Evolutionary conservation across 1,140 invertebrate genomes (phyloP).

Genomic region (Dendrolimus punctatus): DNA sequence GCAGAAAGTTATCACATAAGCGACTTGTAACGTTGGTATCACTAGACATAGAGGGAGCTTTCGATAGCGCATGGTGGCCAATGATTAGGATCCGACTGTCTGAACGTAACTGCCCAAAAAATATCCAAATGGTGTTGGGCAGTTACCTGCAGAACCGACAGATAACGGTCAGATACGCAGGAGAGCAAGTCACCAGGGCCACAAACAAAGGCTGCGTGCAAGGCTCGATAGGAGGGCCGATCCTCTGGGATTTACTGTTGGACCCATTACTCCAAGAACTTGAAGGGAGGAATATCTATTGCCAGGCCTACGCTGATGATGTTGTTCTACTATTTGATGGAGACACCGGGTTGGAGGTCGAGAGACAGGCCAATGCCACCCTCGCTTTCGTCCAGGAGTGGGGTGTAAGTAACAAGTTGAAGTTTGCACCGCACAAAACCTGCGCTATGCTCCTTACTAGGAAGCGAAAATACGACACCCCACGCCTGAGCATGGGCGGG

Average conservation of each 20-base stretch:
- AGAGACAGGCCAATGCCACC: conserved; percentile 1
- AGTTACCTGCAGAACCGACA: not conserved
- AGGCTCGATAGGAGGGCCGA: conserved; percentile 2
- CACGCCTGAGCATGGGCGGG: too few relatives aligned
- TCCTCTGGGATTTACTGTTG: conserved; percentile 6
- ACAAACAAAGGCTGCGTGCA: conserved; percentile 1
- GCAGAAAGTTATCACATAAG: too few relatives aligned
- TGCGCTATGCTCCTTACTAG: too few relatives aligned
- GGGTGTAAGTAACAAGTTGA: too few relatives aligned
- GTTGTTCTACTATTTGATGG: conserved; percentile 3
- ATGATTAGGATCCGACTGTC: too few relatives aligned
- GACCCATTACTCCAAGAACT: conserved; percentile 6
- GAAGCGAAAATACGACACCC: too few relatives aligned
- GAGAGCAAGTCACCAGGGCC: too few relatives aligned
- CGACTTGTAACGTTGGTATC: not conserved
- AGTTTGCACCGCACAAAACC: too few relatives aligned
- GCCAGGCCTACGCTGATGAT: conserved; percentile 9
- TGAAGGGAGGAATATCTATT: not conserved
- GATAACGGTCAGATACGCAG: too few relatives aligned
- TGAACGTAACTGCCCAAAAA: too few relatives aligned
- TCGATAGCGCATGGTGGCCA: too few relatives aligned
- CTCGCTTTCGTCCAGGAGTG: conserved; percentile 1
- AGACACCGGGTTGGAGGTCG: conserved; percentile 1
- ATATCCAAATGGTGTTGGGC: too few relatives aligned
- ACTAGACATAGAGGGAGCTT: not conserved